These are phyloP conservation scores for Thelaira solivaga DNA, from an alignment of 2,888 invertebrate genomes.

Conservation along the genomic window DNA sequence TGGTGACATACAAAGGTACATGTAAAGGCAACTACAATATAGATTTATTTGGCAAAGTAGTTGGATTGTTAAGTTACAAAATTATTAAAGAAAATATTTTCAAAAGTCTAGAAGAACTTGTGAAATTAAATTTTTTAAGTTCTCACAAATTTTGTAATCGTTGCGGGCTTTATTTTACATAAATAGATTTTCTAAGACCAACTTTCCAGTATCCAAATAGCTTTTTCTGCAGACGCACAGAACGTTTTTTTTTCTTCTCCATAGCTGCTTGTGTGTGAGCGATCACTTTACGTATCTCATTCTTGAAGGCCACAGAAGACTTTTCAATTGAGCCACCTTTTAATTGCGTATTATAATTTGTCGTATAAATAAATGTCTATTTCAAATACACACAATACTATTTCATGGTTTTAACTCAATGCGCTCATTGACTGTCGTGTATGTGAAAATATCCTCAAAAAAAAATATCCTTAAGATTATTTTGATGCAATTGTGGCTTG, in stretches of 20 bases:
- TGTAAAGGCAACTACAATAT: neutral
- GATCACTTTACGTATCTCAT: too few relatives aligned
- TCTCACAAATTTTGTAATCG: too few relatives aligned
- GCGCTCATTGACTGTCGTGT: neutral
- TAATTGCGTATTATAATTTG: neutral
- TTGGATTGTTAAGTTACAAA: neutral
- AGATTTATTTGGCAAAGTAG: neutral
- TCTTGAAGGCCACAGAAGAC: neutral
- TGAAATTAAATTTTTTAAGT: too few relatives aligned
- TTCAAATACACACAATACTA: conserved; percentile 32
- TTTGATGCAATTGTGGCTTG: conserved; percentile 46
- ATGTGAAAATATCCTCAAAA: neutral
- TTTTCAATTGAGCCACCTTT: conserved; percentile 4
- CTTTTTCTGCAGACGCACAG: too few relatives aligned
- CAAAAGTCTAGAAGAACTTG: neutral
- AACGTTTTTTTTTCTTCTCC: too few relatives aligned
- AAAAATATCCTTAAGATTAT: conserved; percentile 19
- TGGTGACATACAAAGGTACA: conserved; percentile 1
- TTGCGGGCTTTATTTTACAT: too few relatives aligned
- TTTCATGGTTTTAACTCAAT: conserved; percentile 33
- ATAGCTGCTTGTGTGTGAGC: too few relatives aligned
- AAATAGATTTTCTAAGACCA: too few relatives aligned
- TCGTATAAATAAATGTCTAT: conserved; percentile 33
- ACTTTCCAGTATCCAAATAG: too few relatives aligned
- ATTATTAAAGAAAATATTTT: neutral